Evolutionary conservation across 2,888 invertebrate species (phyloP).

Genomic region (Macroteleia sp.): DNA sequence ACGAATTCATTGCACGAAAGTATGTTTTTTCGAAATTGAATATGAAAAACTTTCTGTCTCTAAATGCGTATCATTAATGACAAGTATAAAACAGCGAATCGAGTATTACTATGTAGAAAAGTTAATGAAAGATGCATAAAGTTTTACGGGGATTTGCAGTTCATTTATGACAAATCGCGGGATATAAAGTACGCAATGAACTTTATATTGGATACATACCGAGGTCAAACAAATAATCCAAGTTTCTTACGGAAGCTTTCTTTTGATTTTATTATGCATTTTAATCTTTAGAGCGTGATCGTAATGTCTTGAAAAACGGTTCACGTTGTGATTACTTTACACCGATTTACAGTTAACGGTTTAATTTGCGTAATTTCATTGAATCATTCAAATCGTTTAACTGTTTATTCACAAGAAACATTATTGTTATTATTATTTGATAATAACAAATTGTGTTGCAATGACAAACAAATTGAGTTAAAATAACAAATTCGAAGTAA

Average conservation of each 20-base stretch:
- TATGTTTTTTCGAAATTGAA: too few relatives aligned
- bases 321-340: constrained; percentile 32
- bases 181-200: constrained; percentile 26
- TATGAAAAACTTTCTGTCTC: too few relatives aligned
- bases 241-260: constrained; percentile 37
- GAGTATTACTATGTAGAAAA: constrained; percentile 14
- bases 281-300: constrained; percentile 34
- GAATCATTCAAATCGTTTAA: constrained; percentile 20
- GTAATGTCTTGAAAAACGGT: constrained; percentile 41
- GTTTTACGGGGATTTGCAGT: constrained; percentile 24
- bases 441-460: too few relatives aligned
- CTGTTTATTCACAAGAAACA: constrained; percentile 27
- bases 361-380: constrained; percentile 43
- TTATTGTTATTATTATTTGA: too few relatives aligned
- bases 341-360: constrained; percentile 38
- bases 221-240: constrained; percentile 36
- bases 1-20: too few relatives aligned
- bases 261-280: constrained; percentile 41
- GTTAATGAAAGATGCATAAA: constrained; percentile 41
- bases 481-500: too few relatives aligned
- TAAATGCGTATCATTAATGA: too few relatives aligned
- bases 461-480: too few relatives aligned
- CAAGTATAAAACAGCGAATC: too few relatives aligned
- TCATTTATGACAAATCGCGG: constrained; percentile 38
- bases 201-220: constrained; percentile 16